A percentile compares a stretch with the other conserved stretches of the same genome.
Evolutionary conservation across 1,140 invertebrate species (phyloP).

Genomic region (Cydia amplana): DNA sequence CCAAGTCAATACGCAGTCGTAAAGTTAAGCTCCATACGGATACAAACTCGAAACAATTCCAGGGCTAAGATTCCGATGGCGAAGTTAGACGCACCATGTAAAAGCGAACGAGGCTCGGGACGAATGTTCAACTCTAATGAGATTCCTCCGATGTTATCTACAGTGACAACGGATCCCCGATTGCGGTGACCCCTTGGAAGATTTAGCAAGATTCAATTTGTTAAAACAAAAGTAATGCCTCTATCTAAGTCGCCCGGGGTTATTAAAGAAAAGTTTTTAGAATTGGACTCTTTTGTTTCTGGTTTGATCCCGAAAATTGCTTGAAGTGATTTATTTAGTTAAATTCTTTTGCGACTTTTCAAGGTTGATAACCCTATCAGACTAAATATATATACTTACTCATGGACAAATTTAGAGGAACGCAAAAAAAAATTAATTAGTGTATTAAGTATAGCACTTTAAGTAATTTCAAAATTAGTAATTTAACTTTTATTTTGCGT

Average conservation of each 20-base stretch:
- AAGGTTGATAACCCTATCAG: not conserved
- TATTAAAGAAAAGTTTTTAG: slow-evolving; percentile 24
- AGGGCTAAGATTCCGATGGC: slow-evolving; percentile 49
- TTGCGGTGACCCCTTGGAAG: slow-evolving; percentile 71
- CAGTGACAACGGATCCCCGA: slow-evolving; percentile 72
- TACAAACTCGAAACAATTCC: slow-evolving; percentile 46
- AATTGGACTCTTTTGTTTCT: not conserved
- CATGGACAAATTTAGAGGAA: too few relatives aligned
- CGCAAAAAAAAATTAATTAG: too few relatives aligned
- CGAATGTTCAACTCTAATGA: slow-evolving; percentile 68
- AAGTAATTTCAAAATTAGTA: too few relatives aligned
- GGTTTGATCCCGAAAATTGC: not conserved
- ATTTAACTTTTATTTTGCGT: too few relatives aligned
- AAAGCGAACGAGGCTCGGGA: slow-evolving; percentile 46
- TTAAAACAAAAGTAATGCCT: slow-evolving; percentile 70
- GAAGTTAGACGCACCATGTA: slow-evolving; percentile 54
- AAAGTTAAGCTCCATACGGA: slow-evolving; percentile 30
- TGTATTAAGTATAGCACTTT: too few relatives aligned
- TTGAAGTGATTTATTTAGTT: not conserved
- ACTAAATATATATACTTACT: too few relatives aligned
- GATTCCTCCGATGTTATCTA: slow-evolving; percentile 73
- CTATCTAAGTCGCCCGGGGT: slow-evolving; percentile 6
- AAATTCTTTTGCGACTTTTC: not conserved
- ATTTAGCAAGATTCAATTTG: slow-evolving; percentile 71
- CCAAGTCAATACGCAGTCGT: slow-evolving; percentile 1